phyloP scores from a whole-genome alignment of 1,140 invertebrate genomes.

The Venustaconcha ellipsiformis region DNA sequence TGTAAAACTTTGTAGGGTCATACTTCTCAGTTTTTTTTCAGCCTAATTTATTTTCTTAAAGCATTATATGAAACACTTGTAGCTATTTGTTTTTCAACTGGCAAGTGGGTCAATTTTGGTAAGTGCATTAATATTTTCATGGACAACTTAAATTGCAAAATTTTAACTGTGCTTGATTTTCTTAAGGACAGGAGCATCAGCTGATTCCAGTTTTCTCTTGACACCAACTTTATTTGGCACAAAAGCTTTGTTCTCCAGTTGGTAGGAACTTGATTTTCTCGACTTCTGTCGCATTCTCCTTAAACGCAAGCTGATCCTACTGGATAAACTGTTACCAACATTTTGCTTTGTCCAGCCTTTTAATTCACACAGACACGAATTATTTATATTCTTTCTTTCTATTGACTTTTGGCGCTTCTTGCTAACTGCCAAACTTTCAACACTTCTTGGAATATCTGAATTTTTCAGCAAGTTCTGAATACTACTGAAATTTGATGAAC shows the following conservation, averaged over 20 bases:
- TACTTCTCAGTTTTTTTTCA: too few species aligned
- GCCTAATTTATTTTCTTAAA: too few species aligned
- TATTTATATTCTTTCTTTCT: constrained; percentile 16
- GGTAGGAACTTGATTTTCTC: constrained; percentile 3
- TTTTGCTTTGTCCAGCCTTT: constrained; percentile 1
- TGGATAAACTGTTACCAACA: constrained; percentile 16
- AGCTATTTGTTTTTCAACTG: too few species aligned
- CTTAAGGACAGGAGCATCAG: constrained; percentile 13
- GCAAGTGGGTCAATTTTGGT: too few species aligned
- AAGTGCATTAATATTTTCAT: too few species aligned
- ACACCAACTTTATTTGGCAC: constrained; percentile 1
- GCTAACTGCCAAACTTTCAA: constrained; percentile 15
- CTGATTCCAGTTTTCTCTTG: constrained; percentile 24
- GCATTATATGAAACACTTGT: too few species aligned
- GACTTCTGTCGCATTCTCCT: constrained; percentile 23
- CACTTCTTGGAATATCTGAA: background rate
- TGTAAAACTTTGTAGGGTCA: too few species aligned
- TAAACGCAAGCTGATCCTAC: constrained; percentile 27
- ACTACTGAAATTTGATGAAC: background rate
- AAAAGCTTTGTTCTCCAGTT: constrained; percentile 18
- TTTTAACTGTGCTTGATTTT: constrained; percentile 20
- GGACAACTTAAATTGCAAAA: too few species aligned
- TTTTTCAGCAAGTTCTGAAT: too few species aligned
- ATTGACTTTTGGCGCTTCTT: constrained; percentile 12
- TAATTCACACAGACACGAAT: constrained; percentile 7